Conservation (phyloP, 2,888 invertebrate species). For the Auanema sp. region DNA sequence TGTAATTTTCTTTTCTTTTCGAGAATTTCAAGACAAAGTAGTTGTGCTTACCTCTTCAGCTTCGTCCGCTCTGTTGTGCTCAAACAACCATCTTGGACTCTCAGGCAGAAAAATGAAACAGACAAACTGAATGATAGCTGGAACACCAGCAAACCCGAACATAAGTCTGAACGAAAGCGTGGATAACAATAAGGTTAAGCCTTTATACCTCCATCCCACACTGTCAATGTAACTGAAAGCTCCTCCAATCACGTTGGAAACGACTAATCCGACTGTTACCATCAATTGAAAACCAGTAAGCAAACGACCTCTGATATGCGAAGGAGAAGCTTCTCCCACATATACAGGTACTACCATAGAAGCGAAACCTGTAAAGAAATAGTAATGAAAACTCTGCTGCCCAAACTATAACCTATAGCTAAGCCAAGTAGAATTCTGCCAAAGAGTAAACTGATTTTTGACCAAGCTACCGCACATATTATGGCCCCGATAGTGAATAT, state of each 20-base stretch:
- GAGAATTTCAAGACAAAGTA: background rate
- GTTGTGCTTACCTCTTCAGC: constrained; percentile 20
- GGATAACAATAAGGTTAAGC: background rate
- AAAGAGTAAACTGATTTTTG: constrained; percentile 38
- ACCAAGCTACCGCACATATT: constrained; percentile 56
- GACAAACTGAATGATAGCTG: constrained; percentile 68
- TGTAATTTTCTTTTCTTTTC: constrained; percentile 2
- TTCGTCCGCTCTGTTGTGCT: constrained; percentile 39
- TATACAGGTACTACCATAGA: constrained; percentile 70
- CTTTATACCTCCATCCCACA: constrained; percentile 68
- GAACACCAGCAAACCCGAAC: constrained; percentile 66
- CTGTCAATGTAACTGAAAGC: constrained; percentile 66
- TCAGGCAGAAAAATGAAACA: constrained; percentile 70
- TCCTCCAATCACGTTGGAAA: constrained; percentile 68
- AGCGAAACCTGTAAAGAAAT: constrained; percentile 36
- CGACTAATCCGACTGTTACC: constrained; percentile 70
- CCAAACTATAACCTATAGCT: constrained; percentile 38
- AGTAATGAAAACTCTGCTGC: background rate
- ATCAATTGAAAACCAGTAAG: constrained; percentile 63
- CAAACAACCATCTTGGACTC: constrained; percentile 66
- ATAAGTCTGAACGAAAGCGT: constrained; percentile 33
- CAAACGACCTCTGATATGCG: constrained; percentile 66
- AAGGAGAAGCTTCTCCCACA: constrained; percentile 69
- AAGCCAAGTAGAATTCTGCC: constrained; percentile 47
- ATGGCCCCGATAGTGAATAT: constrained; percentile 68